Evolutionary conservation across 2,113 vertebrate species (phyloP).

Genomic region (Nansenia antarctica): DNA sequence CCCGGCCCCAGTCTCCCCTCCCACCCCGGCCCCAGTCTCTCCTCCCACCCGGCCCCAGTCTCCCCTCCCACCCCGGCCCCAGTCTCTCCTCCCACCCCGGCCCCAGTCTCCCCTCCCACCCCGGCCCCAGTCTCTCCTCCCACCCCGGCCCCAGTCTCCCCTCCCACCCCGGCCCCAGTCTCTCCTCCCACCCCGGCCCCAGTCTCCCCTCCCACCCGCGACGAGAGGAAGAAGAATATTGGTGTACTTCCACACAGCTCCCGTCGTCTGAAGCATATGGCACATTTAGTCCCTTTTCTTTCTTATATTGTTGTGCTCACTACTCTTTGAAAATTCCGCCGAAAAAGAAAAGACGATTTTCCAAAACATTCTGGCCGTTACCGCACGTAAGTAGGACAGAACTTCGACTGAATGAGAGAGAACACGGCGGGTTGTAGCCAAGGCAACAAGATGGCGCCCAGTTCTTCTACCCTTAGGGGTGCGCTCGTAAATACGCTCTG

Average conservation of each 20-base stretch:
- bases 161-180: conserved; percentile 50
- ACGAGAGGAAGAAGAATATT: not conserved
- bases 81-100: conserved; percentile 16
- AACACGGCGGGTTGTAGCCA: conserved; percentile 19
- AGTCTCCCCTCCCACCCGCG: conserved; percentile 47
- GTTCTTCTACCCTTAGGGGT: too few relatives aligned
- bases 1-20: conserved; percentile 42
- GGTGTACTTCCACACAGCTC: not conserved
- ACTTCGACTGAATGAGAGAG: conserved; percentile 32
- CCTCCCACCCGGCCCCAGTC: conserved; percentile 27
- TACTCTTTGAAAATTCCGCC: conserved; percentile 99
- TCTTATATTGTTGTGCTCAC: conserved; percentile 92
- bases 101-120: conserved; percentile 50
- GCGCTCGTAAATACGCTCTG: too few relatives aligned
- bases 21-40: conserved; percentile 42
- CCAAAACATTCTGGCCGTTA: conserved; percentile 98
- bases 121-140: conserved; percentile 29
- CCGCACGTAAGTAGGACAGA: conserved; percentile 91
- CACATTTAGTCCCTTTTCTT: conserved; percentile 84
- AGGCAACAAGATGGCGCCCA: conserved; percentile 72
- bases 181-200: conserved; percentile 18
- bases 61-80: conserved; percentile 53
- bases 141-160: conserved; percentile 37
- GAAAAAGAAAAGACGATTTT: conserved; percentile 99
- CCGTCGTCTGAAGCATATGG: conserved; percentile 79